Evolutionary conservation across 2,797 vertebrate species (phyloP), one percentile per base, ranked within the genome.

Genomic region (Lepilemur ruficaudatus): DNA sequence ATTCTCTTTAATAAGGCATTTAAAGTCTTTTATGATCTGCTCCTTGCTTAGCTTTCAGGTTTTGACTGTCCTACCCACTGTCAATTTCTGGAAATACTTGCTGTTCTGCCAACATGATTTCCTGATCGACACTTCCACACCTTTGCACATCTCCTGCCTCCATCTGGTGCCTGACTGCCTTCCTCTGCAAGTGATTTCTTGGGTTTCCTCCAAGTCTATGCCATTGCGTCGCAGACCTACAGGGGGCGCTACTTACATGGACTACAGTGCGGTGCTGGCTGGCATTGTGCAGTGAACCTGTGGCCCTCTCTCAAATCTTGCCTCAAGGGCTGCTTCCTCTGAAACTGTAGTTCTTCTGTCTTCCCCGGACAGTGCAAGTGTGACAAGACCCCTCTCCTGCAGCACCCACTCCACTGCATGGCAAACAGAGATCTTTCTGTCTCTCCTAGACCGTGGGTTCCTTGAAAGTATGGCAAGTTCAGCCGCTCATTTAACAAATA

Each of bases 331-430:
- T 41, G 3, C 61, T 61, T 80, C 57, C 20, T 87, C 75, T 41
- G 69, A 79, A 43, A 67, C 0, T 11, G 35, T 82, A 32, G 61
- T 7, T 50, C 43, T 52, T 30, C 57, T 14, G 41, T 69, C 41
- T 50, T 32, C 9, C 4, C 28, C 22, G 84, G 82, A 55, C 3
- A 91, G 48, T 32, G 5, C 22, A n/a, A 10, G 25, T 25, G 3
- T 38, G 65, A 7, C 12, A 11, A 8, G 63, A 7, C 23, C 28
- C 35, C 46, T 52, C 25, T 55, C 70, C 17, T 30, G 23, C 14
- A 41, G 65, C 5, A 15, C 7, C 38, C 4, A 3, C 38, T n/a
- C 43, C 13, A 4, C 0, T 3, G 32, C 13, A 0, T 22, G 72
- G 57, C 67, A 13, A 15, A 38, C 1, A 78, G 20, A 14, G 59